Base-by-base conservation (phyloP, 2,113 vertebrate genomes). In the Melozone crissalis region DNA sequence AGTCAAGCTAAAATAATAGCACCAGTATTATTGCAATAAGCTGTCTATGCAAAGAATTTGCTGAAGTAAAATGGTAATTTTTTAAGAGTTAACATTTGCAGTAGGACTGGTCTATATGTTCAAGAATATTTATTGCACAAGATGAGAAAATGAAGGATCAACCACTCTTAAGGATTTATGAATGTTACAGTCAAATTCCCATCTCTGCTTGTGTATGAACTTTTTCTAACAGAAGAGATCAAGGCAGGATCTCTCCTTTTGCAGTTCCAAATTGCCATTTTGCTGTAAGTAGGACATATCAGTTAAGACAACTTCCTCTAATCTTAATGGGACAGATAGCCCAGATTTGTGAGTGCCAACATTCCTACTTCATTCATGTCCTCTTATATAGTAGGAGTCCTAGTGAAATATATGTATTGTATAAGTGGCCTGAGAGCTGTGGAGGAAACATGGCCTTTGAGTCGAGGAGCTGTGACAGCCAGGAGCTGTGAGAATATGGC, bases 261-360 rank as follows among this genome's bases (percentile, higher is more conserved):
- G 63, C 5, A 0, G 26, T 43, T 43, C 24, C 54, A 37, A n/a
- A 61, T 10, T 69, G 4, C 16, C 4, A 2, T 54, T 82, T 67
- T 83, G 13, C 31, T 49, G 0, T n/a, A 66, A 66, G 44, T n/a
- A 87, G 41, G 65, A 91, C 61, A 67, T 7, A 15, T 0, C 46
- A 66, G 22, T 66, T 80, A 62, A 61, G n/a, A 84, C 10, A 63
- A 78, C 16, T 72, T 91, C 10, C 23, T 46, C 58, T 51, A 43
- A 79, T 37, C 54, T 58, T 62, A 54, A 62, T 22, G 19, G 11
- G n/a, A 75, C 41, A 57, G 19, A 27, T 47, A 47, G 14, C 10
- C 26, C 0, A 0, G 20, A 62, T 79, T 41, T 84, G 16, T 57
- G 44, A 51, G 55, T 18, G 41, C 35, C n/a, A 26, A 28, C 15